A percentile compares a stretch with the other conserved stretches of the same genome.
Conservation (phyloP, 2,797 vertebrate genomes). For the Lycodopsis pacificus region DNA sequence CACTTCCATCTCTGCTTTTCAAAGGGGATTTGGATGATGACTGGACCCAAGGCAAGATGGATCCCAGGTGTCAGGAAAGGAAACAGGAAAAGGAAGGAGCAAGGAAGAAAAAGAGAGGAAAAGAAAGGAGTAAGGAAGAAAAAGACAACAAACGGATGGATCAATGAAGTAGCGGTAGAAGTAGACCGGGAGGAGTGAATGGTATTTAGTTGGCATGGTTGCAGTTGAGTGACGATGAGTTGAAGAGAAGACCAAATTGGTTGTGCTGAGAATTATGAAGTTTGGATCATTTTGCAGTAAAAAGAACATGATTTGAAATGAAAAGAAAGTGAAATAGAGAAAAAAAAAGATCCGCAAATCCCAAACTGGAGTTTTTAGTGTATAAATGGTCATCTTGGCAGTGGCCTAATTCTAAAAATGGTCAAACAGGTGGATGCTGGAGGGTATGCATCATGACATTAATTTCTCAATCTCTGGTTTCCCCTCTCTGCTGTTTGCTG, state of each 20-base stretch:
- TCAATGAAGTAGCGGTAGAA: neutral
- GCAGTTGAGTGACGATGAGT: neutral
- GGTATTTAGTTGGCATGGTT: neutral
- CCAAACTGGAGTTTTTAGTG: neutral
- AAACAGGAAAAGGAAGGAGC: neutral
- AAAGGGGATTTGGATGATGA: constrained; percentile 66
- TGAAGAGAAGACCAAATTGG: neutral
- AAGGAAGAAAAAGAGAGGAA: neutral
- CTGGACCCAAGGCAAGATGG: constrained; percentile 59
- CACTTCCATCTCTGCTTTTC: constrained; percentile 77
- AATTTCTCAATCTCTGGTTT: too few species aligned
- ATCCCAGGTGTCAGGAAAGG: constrained; percentile 62
- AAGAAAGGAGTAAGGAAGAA: neutral
- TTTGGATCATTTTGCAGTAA: neutral
- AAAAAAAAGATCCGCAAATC: neutral
- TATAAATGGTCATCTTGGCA: too few species aligned
- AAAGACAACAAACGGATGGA: neutral
- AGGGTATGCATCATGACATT: too few species aligned
- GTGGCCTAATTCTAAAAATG: too few species aligned
- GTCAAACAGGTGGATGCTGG: too few species aligned
- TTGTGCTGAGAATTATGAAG: neutral
- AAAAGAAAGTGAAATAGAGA: neutral
- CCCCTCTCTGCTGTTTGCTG: too few species aligned
- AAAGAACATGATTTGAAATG: neutral
- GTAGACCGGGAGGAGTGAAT: neutral